Evolutionary conservation across 2,888 invertebrate species (phyloP).

Genomic region (Drosophila borealis): DNA sequence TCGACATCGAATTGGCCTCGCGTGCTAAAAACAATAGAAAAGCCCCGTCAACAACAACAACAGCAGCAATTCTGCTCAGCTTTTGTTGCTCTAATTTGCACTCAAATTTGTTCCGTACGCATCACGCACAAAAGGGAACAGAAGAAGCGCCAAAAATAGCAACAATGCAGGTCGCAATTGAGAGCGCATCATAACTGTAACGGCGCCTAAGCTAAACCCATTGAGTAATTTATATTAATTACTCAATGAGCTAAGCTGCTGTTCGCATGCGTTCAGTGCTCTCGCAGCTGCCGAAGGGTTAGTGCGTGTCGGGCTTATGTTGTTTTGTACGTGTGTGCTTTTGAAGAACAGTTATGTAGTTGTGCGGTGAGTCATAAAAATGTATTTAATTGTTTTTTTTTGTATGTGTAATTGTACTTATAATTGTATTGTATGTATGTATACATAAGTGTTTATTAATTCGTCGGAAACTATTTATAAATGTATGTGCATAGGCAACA

Average conservation of each 20-base stretch:
- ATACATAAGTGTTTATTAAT: no score
- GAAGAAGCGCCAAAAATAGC: conserved; percentile 3
- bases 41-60: not conserved
- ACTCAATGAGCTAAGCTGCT: not conserved
- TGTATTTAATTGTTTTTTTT: not conserved
- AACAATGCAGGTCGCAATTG: conserved; percentile 4
- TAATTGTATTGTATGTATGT: no score
- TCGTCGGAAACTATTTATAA: no score
- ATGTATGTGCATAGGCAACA: no score
- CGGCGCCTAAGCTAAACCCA: no score
- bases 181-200: not conserved
- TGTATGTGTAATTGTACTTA: no score
- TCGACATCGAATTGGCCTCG: not conserved
- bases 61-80: conserved; percentile 1
- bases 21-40: not conserved
- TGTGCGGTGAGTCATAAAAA: not conserved
- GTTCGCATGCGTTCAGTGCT: not conserved
- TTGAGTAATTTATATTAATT: no score
- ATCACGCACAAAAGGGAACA: conserved; percentile 7
- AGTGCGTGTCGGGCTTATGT: not conserved
- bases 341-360: not conserved
- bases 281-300: not conserved
- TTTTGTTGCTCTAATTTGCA: not conserved
- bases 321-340: not conserved
- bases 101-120: conserved; percentile 3